Conservation (phyloP, 2,113 vertebrate genomes). For the Oncorhynchus gorbuscha region DNA sequence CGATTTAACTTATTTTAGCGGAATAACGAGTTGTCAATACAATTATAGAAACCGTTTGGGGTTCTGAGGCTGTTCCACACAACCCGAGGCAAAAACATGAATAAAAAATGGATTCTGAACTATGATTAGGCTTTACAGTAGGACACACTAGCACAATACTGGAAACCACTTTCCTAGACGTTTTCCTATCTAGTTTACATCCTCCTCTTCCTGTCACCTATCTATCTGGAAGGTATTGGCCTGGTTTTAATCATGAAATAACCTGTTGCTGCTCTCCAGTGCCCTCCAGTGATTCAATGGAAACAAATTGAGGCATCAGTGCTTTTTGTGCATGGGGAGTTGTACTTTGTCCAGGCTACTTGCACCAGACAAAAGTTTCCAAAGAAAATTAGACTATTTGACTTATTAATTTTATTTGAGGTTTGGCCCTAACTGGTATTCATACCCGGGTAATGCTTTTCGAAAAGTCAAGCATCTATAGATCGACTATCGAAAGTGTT, state of each 20-base stretch:
- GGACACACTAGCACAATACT: slow-evolving; percentile 41
- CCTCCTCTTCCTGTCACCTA: neutral
- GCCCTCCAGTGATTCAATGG: no score
- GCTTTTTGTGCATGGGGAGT: no score
- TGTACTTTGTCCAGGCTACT: no score
- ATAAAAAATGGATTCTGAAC: slow-evolving; percentile 66
- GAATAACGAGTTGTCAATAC: slow-evolving; percentile 76
- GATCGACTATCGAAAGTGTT: no score
- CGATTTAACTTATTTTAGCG: slow-evolving; percentile 83
- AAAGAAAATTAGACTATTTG: no score
- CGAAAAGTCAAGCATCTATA: no score
- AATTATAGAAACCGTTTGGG: slow-evolving; percentile 70
- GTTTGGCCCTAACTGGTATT: no score
- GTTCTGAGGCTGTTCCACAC: slow-evolving; percentile 60
- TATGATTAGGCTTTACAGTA: slow-evolving; percentile 50
- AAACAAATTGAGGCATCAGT: no score
- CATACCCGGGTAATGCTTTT: no score
- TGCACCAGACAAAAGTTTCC: no score
- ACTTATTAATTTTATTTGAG: no score
- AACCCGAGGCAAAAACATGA: slow-evolving; percentile 74
- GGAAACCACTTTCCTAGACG: slow-evolving; percentile 23
- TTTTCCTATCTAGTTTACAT: slow-evolving; percentile 13
- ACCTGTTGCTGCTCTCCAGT: neutral
- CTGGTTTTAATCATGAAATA: neutral
- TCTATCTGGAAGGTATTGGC: slow-evolving; percentile 2